A percentile compares a stretch with the other conserved stretches of the same genome.
phyloP scores from a whole-genome alignment of 2,797 vertebrate species.

The Pachyuromys duprasi region DNA sequence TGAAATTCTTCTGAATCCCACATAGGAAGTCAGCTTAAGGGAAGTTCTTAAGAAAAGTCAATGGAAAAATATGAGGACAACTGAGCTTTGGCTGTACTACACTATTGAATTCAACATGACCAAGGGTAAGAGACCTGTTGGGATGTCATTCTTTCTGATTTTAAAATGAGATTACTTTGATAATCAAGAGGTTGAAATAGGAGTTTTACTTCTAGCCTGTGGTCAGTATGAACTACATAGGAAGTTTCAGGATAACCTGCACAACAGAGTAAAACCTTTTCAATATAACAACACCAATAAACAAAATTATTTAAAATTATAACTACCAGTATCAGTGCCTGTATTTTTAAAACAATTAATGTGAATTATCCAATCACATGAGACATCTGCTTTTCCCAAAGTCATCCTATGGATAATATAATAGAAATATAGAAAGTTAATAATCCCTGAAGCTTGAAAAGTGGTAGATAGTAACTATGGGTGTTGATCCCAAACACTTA shows the following conservation, averaged over 20 bases:
- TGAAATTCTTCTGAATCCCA: background rate
- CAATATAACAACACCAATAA: background rate
- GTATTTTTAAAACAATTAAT: background rate
- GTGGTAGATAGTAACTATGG: background rate
- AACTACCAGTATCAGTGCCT: background rate
- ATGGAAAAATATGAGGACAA: background rate
- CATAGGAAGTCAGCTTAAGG: background rate
- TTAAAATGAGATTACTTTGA: background rate
- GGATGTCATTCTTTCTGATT: slow-evolving; percentile 31
- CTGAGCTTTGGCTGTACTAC: background rate
- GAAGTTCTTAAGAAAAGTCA: background rate
- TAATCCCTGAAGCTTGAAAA: background rate
- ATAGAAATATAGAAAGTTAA: background rate
- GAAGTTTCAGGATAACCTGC: too few species aligned
- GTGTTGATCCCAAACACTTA: background rate
- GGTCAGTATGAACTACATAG: background rate
- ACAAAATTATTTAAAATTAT: background rate
- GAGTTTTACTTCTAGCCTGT: background rate
- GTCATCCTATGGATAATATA: background rate
- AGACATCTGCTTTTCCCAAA: background rate
- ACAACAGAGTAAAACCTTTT: background rate
- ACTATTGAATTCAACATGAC: background rate
- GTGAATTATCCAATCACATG: background rate
- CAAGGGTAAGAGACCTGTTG: background rate
- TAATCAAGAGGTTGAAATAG: background rate